Conservation (phyloP, 2,113 vertebrate genomes). For the Alethe diademata region DNA sequence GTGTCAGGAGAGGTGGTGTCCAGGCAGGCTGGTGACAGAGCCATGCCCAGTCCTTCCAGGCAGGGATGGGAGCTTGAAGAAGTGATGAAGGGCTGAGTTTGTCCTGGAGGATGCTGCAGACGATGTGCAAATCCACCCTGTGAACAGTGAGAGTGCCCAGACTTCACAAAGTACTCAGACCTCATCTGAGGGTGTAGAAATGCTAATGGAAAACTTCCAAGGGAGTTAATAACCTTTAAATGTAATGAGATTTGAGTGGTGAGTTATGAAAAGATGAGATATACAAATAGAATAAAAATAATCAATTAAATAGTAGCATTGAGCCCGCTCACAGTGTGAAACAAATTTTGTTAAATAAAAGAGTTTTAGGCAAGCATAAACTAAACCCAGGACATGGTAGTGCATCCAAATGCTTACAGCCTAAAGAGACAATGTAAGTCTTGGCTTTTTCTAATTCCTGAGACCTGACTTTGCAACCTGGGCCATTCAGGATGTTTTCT, state of each 20-base stretch:
- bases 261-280: not conserved
- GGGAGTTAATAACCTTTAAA: not conserved
- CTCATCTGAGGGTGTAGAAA: not conserved
- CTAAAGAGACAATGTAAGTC: not conserved
- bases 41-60: not conserved
- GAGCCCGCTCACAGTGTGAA: not conserved
- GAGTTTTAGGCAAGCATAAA: not conserved
- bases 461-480: not conserved
- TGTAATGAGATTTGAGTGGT: not conserved
- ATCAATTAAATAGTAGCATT: not conserved
- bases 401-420: not conserved
- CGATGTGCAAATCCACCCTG: not conserved
- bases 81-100: not conserved
- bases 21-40: not conserved
- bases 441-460: not conserved
- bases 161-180: not conserved
- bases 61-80: not conserved
- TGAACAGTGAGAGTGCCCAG: not conserved
- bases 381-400: not conserved
- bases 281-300: not conserved
- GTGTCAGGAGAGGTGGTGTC: not conserved
- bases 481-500: not conserved
- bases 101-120: not conserved
- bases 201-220: not conserved
- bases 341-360: not conserved